Conservation (phyloP, 2,797 vertebrate species). For the Meriones psammophilus region DNA sequence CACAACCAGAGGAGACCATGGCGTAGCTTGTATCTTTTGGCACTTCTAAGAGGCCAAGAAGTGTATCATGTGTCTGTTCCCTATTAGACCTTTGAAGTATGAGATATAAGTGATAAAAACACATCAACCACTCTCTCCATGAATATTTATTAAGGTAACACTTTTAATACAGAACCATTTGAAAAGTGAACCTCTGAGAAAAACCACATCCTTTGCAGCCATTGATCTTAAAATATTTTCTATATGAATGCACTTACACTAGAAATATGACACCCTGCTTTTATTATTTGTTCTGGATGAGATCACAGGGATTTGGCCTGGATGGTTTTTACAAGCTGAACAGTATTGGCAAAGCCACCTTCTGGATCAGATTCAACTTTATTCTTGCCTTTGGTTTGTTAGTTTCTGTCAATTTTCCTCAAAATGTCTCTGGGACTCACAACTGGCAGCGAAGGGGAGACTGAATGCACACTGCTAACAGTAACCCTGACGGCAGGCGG, state of each 20-base stretch:
- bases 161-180: slow-evolving; percentile 79
- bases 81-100: slow-evolving; percentile 67
- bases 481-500: neutral
- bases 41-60: slow-evolving; percentile 30
- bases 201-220: slow-evolving; percentile 71
- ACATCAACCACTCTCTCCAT: slow-evolving; percentile 75
- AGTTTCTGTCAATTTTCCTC: neutral
- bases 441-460: too few relatives aligned
- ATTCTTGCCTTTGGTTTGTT: neutral
- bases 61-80: neutral
- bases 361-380: slow-evolving; percentile 17
- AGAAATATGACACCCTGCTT: slow-evolving; percentile 63
- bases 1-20: slow-evolving; percentile 20
- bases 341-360: slow-evolving; percentile 18
- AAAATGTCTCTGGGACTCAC: neutral
- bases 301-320: slow-evolving; percentile 16
- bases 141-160: slow-evolving; percentile 82
- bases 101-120: slow-evolving; percentile 70
- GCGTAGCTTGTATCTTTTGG: neutral
- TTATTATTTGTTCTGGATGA: slow-evolving; percentile 76
- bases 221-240: slow-evolving; percentile 82
- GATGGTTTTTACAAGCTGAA: slow-evolving; percentile 26
- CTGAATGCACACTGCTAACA: neutral
- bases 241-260: slow-evolving; percentile 65
- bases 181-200: slow-evolving; percentile 74